Base-by-base conservation (phyloP, 1,140 invertebrate species). In the Temnothorax curvispinosus region DNA sequence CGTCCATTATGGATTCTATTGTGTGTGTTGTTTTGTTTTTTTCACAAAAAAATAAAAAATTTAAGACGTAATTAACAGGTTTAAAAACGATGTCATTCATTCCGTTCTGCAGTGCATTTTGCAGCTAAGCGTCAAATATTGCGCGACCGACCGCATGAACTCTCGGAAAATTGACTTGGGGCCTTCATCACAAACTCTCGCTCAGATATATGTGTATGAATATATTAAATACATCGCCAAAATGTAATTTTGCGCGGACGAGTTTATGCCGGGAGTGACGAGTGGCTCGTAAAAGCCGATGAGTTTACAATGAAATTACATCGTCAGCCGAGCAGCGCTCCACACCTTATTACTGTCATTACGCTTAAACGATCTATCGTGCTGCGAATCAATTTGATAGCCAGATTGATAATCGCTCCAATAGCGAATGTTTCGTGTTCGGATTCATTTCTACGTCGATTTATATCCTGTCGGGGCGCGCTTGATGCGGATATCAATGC, bases 321-420 rank as follows among this genome's bases (percentile, higher is more conserved):
- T 58, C 52, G 80, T n/a, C 86, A 76, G 18, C 50, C 50, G 47
- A 78, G 80, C 74, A 54, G 38, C 69, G 27, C 38, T 52, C 35
- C 67, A 77, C 76, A 85, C 56, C 76, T 89, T 89, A 87, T 87
- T 81, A 77, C 71, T 50, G 76, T 77, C 84, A 75, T 89, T 82
- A 89, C 84, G 84, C 52, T 80, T 62, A 74, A 89, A 88, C 84
- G 85, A 90, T 89, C 64, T 64, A 89, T 82, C 87, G 88, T 71
- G 76, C 11, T 27, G 71, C 21, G 47, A 80, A 89, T 69, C 58
- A 62, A 64, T 76, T 86, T 47, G 82, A 81, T 62, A 35, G 67
- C 50, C 69, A 76, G 88, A 90, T 89, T 89, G 88, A 89, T 89
- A 89, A 90, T 90, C 47, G 71, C 81, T 72, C 41, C 84, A 47